Conservation (phyloP, 2,113 vertebrate genomes). For the Nannospalax galili region DNA sequence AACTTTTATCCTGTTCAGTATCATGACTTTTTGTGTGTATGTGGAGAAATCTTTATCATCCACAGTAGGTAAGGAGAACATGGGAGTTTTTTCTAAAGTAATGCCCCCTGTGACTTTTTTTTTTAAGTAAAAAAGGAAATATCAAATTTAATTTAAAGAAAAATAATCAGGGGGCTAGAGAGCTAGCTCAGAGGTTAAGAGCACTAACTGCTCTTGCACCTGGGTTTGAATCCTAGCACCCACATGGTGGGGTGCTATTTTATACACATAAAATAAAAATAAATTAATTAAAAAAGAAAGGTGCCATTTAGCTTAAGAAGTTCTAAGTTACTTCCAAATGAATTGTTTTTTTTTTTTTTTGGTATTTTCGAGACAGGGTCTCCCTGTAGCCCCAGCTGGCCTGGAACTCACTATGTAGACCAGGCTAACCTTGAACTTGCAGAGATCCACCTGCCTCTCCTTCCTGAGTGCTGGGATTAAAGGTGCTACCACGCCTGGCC, state of each 20-base stretch:
- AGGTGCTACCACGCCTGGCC: neutral
- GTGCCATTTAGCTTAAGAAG: too few species aligned
- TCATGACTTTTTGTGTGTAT: neutral
- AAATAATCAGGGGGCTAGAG: too few species aligned
- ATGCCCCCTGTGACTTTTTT: neutral
- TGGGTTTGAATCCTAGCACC: too few species aligned
- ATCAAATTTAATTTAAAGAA: too few species aligned
- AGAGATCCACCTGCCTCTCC: neutral
- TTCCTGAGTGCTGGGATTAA: neutral
- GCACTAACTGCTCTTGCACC: too few species aligned
- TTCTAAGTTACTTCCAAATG: too few species aligned
- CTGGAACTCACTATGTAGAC: neutral
- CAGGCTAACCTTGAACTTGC: neutral
- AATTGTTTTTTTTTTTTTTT: neutral
- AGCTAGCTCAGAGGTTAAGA: too few species aligned
- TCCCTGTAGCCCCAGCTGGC: neutral
- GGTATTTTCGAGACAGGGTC: neutral
- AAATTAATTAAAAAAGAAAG: too few species aligned
- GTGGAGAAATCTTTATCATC: neutral
- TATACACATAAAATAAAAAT: too few species aligned
- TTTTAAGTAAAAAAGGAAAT: too few species aligned
- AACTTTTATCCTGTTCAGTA: slow-evolving; percentile 10
- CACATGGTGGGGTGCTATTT: too few species aligned
- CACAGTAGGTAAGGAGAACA: neutral
- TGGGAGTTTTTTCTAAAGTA: neutral